Evolutionary conservation across 1,140 invertebrate genomes (phyloP).

Genomic region (Conus ventricosus): DNA sequence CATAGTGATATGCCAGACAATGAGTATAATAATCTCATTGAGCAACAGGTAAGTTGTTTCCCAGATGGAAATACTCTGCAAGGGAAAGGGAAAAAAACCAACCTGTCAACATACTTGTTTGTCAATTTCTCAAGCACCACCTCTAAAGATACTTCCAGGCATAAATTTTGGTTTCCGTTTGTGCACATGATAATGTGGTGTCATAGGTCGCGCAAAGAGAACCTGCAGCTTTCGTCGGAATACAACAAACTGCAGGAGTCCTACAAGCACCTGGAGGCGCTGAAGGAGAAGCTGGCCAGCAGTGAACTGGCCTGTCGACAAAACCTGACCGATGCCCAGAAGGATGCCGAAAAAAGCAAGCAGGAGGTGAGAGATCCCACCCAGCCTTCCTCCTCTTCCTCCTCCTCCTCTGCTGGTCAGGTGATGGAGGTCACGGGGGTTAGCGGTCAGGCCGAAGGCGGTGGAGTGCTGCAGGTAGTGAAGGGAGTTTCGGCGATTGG

Average conservation of each 20-base stretch:
- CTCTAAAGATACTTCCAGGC: too few species aligned
- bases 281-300: slow-evolving; percentile 66
- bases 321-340: slow-evolving; percentile 72
- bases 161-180: too few species aligned
- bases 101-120: too few species aligned
- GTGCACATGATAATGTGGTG: too few species aligned
- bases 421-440: not conserved
- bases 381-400: slow-evolving; percentile 2
- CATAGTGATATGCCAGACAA: too few species aligned
- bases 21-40: too few species aligned
- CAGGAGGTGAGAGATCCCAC: slow-evolving; percentile 67
- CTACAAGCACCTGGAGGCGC: slow-evolving; percentile 69
- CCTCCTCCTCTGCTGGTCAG: not conserved
- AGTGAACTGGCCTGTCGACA: slow-evolving; percentile 61
- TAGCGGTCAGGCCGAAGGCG: not conserved
- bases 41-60: too few species aligned
- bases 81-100: too few species aligned
- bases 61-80: too few species aligned
- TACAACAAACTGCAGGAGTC: slow-evolving; percentile 73
- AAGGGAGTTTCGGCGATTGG: not conserved
- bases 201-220: slow-evolving; percentile 69
- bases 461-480: not conserved
- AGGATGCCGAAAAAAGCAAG: slow-evolving; percentile 67
- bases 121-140: too few species aligned
- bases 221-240: slow-evolving; percentile 68